phyloP scores from a whole-genome alignment of 2,797 vertebrate genomes.

The Telmatherina bonti region DNA sequence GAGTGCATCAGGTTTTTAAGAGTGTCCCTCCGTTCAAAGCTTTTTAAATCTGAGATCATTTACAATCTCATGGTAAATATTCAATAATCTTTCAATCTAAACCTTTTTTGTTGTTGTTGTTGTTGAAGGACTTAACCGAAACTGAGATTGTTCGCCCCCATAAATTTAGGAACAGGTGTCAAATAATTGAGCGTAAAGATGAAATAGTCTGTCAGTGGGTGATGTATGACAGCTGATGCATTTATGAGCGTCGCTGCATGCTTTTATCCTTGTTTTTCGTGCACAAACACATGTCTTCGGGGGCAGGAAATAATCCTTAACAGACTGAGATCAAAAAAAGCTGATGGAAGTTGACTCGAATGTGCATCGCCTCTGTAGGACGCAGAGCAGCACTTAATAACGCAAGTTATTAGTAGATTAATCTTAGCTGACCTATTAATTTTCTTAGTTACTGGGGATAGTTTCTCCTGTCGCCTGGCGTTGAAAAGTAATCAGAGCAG shows the following conservation, averaged over 20 bases:
- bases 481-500: slow-evolving; percentile 55
- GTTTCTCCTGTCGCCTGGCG: slow-evolving; percentile 43
- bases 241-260: slow-evolving; percentile 72
- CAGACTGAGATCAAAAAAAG: slow-evolving; percentile 74
- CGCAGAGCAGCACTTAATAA: slow-evolving; percentile 45
- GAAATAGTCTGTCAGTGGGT: slow-evolving; percentile 66
- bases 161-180: slow-evolving; percentile 76
- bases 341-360: slow-evolving; percentile 73
- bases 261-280: slow-evolving; percentile 76
- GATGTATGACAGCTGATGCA: slow-evolving; percentile 75
- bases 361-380: slow-evolving; percentile 63
- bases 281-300: slow-evolving; percentile 76
- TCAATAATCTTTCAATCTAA: slow-evolving; percentile 39
- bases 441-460: slow-evolving; percentile 52
- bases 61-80: slow-evolving; percentile 37
- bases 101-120: slow-evolving; percentile 23
- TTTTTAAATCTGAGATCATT: slow-evolving; percentile 22
- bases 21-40: slow-evolving; percentile 13
- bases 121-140: slow-evolving; percentile 14
- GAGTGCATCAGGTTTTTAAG: slow-evolving; percentile 57
- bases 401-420: slow-evolving; percentile 42
- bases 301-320: slow-evolving; percentile 78
- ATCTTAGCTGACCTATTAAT: slow-evolving; percentile 62
- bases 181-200: slow-evolving; percentile 74
- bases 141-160: slow-evolving; percentile 35